A percentile compares a stretch with the other conserved stretches of the same genome.
These are phyloP conservation scores for Amblyopsis rosae DNA, from an alignment of 2,113 vertebrate species.

Conservation along the genomic window DNA sequence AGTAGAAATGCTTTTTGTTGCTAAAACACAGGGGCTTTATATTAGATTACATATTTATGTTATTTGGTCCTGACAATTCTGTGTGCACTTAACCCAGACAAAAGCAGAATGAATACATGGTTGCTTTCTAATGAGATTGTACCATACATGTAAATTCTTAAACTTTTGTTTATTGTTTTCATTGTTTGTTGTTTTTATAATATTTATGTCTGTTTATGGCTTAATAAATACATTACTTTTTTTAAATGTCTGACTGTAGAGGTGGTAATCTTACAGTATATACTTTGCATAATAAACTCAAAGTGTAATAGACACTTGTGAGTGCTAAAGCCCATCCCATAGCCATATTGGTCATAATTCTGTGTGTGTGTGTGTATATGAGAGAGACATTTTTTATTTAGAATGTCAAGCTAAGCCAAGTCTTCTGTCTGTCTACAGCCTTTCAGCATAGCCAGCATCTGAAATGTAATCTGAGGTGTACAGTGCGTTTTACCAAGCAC, in stretches of 20 bases:
- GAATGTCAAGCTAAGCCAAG: conserved; percentile 22
- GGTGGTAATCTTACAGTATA: too few relatives aligned
- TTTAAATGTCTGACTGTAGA: conserved; percentile 44
- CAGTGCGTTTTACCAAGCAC: conserved; percentile 19
- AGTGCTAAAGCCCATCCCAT: too few relatives aligned
- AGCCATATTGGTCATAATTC: conserved; percentile 10
- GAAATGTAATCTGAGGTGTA: conserved; percentile 39
- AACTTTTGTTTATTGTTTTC: conserved; percentile 58
- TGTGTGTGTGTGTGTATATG: not conserved
- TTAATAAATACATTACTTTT: conserved; percentile 80
- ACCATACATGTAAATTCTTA: conserved; percentile 64
- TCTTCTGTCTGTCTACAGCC: conserved; percentile 45
- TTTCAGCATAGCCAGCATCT: conserved; percentile 33
- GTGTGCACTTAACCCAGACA: conserved; percentile 72
- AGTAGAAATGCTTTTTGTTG: conserved; percentile 70
- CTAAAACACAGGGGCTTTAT: conserved; percentile 73
- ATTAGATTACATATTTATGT: conserved; percentile 76
- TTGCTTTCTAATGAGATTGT: conserved; percentile 61
- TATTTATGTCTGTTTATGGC: conserved; percentile 78
- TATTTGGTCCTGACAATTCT: conserved; percentile 75
- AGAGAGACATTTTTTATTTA: conserved; percentile 20
- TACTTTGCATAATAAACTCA: too few relatives aligned
- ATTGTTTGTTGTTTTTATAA: conserved; percentile 58
- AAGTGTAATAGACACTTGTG: too few relatives aligned
- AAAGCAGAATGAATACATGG: conserved; percentile 72